Evolutionary conservation across 2,797 vertebrate genomes (phyloP).

Genomic region (Pangasius djambal): DNA sequence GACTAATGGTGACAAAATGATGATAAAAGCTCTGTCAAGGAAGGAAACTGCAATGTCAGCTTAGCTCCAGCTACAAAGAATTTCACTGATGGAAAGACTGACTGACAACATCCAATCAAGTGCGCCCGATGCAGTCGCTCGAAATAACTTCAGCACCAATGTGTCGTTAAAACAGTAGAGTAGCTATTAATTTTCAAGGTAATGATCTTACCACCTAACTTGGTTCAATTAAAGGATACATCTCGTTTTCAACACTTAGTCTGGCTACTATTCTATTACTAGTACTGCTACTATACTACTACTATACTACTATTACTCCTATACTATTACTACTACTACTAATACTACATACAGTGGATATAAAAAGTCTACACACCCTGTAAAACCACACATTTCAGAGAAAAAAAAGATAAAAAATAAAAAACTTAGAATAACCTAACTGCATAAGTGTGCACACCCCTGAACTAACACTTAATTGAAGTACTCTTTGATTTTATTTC

Average conservation of each 20-base stretch:
- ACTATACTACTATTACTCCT: background rate
- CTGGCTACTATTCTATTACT: background rate
- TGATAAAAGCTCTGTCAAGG: constrained; percentile 47
- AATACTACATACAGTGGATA: too few relatives aligned
- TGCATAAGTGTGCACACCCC: too few relatives aligned
- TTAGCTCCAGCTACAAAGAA: background rate
- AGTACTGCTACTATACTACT: background rate
- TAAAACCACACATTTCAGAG: too few relatives aligned
- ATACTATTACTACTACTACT: background rate
- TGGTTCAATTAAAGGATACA: background rate
- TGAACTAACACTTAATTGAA: too few relatives aligned
- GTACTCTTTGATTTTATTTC: too few relatives aligned
- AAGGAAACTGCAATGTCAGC: background rate
- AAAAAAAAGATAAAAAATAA: too few relatives aligned
- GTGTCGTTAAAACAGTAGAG: background rate
- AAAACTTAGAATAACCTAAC: too few relatives aligned
- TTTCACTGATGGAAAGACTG: background rate
- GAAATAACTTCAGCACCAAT: background rate
- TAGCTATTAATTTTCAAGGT: background rate
- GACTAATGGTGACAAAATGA: constrained; percentile 45
- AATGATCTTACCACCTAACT: background rate
- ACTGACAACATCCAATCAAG: background rate
- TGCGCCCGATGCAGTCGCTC: background rate
- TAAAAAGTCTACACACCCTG: too few relatives aligned
- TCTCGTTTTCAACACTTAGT: background rate